phyloP scores from a whole-genome alignment of 2,888 invertebrate species.

The Rhamphomyia laevipes region DNA sequence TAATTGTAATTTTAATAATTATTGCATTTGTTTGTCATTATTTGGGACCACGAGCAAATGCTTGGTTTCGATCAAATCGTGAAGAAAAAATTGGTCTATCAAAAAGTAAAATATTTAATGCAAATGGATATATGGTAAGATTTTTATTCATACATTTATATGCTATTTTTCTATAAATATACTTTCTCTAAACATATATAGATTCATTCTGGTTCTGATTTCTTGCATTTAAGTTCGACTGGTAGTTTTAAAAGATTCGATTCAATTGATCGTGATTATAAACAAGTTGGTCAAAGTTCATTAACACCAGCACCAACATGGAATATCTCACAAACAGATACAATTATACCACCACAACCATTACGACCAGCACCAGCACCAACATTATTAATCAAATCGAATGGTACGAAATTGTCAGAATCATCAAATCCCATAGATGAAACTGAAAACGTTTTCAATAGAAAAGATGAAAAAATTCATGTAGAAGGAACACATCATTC shows the following conservation, averaged over 20 bases:
- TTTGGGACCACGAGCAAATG: slow-evolving; percentile 30
- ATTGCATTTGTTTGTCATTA: slow-evolving; percentile 32
- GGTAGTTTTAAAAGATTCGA: slow-evolving; percentile 56
- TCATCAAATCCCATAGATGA: slow-evolving; percentile 27
- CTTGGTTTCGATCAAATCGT: slow-evolving; percentile 35
- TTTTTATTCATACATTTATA: no score
- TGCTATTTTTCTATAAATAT: not conserved
- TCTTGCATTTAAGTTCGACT: slow-evolving; percentile 43
- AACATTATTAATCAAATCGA: slow-evolving; percentile 16
- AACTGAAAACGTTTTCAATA: not conserved
- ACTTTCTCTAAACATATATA: slow-evolving; percentile 24
- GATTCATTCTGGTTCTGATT: slow-evolving; percentile 54
- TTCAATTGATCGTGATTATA: slow-evolving; percentile 46
- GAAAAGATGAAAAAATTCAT: not conserved
- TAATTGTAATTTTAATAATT: slow-evolving; percentile 29
- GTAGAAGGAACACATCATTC: not conserved
- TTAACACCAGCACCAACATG: slow-evolving; percentile 29
- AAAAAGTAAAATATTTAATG: slow-evolving; percentile 44
- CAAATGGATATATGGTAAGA: slow-evolving; percentile 55
- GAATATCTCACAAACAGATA: slow-evolving; percentile 31
- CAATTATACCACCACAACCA: slow-evolving; percentile 51
- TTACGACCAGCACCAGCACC: slow-evolving; percentile 47
- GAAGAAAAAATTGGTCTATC: slow-evolving; percentile 38
- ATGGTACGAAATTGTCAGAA: no score
- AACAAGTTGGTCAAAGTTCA: slow-evolving; percentile 39